phyloP scores from a whole-genome alignment of 1,140 invertebrate species.

The Drosophila bocki region DNA sequence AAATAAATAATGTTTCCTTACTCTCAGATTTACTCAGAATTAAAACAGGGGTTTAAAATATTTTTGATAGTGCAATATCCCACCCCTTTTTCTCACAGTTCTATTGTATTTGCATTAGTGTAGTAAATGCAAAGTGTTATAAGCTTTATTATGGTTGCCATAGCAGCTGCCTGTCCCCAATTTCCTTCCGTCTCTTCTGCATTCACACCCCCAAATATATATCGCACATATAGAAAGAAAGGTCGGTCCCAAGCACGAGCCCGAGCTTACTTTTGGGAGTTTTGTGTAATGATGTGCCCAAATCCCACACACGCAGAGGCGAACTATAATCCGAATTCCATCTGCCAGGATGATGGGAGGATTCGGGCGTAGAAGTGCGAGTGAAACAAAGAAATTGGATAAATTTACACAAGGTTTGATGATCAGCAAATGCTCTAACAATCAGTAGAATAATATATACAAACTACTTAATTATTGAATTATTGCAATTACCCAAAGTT shows the following conservation, averaged over 20 bases:
- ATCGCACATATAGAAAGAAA: constrained; percentile 12
- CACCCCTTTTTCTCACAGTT: constrained; percentile 8
- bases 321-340: constrained; percentile 57
- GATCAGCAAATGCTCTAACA: constrained; percentile 15
- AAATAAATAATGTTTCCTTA: not conserved
- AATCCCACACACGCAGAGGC: constrained; percentile 55
- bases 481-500: too few species aligned
- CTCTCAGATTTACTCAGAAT: not conserved
- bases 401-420: not conserved
- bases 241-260: constrained; percentile 51
- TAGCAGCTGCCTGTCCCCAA: constrained; percentile 26
- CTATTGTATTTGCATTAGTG: constrained; percentile 83
- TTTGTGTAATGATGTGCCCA: constrained; percentile 80
- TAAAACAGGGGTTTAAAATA: not conserved
- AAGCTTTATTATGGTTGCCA: constrained; percentile 78
- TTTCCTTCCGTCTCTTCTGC: not conserved
- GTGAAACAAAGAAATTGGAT: constrained; percentile 28
- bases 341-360: constrained; percentile 16
- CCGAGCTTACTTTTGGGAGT: constrained; percentile 64
- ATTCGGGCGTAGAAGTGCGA: not conserved
- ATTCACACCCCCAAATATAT: constrained; percentile 9
- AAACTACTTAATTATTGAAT: too few species aligned
- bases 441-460: not conserved
- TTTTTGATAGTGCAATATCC: constrained; percentile 7
- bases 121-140: constrained; percentile 83